These are phyloP conservation scores for Pseudorhombus dupliciocellatus DNA, from an alignment of 2,113 vertebrate species.

Conservation along the genomic window DNA sequence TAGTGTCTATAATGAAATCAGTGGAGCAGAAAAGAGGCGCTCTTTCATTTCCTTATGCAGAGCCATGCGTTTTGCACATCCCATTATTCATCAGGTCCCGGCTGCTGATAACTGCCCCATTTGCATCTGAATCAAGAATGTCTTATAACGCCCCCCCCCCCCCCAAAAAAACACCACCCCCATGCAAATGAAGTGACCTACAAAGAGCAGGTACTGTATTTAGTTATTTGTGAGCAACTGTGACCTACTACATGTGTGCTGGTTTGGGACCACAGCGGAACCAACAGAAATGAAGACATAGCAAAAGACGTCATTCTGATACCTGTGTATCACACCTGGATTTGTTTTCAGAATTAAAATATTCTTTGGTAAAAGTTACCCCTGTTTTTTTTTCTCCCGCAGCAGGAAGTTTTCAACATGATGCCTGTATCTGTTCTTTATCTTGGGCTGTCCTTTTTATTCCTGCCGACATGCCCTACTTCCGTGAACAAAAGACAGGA, in stretches of 20 bases:
- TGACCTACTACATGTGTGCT: conserved; percentile 49
- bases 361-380: conserved; percentile 8
- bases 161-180: conserved; percentile 34
- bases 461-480: conserved; percentile 52
- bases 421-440: conserved; percentile 6
- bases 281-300: background rate
- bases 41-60: conserved; percentile 83
- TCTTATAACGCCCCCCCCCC: conserved; percentile 66
- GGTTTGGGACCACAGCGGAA: conserved; percentile 15
- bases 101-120: conserved; percentile 80
- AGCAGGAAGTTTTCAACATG: conserved; percentile 7
- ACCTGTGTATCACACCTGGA: conserved; percentile 11
- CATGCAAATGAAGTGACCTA: conserved; percentile 80
- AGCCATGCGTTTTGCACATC: conserved; percentile 72
- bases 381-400: conserved; percentile 14
- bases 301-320: background rate
- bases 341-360: conserved; percentile 1
- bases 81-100: conserved; percentile 80
- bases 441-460: conserved; percentile 28
- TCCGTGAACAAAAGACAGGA: conserved; percentile 58
- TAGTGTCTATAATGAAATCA: conserved; percentile 86
- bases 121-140: conserved; percentile 83
- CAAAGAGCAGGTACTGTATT: conserved; percentile 71
- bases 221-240: conserved; percentile 55
- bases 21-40: conserved; percentile 81